These are phyloP conservation scores for Paraplagusia blochii DNA, from an alignment of 2,113 vertebrate genomes.

Conservation along the genomic window DNA sequence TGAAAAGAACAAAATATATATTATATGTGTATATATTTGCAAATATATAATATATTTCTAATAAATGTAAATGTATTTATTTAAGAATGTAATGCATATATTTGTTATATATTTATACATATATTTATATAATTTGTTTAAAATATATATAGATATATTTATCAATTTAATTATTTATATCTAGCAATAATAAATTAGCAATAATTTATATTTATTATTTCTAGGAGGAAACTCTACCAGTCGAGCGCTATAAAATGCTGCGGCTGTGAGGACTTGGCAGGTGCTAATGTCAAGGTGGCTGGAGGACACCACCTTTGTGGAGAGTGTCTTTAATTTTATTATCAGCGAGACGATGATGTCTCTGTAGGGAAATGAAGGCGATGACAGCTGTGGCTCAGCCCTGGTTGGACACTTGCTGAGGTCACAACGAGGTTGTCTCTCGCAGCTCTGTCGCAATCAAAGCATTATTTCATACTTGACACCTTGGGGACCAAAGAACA, in stretches of 20 bases:
- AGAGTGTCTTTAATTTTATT: slow-evolving; percentile 53
- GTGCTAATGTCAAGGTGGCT: slow-evolving; percentile 44
- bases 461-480: slow-evolving; percentile 64
- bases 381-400: slow-evolving; percentile 45
- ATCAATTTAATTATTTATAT: too few relatives aligned
- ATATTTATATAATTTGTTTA: too few relatives aligned
- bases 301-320: slow-evolving; percentile 16
- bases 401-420: slow-evolving; percentile 33
- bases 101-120: too few relatives aligned
- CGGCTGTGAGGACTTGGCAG: slow-evolving; percentile 24
- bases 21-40: too few relatives aligned
- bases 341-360: slow-evolving; percentile 28
- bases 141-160: too few relatives aligned
- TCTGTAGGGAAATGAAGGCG: slow-evolving; percentile 52
- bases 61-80: too few relatives aligned
- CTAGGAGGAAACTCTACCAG: slow-evolving; percentile 24
- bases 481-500: slow-evolving; percentile 43
- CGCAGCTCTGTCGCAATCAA: slow-evolving; percentile 37
- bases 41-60: too few relatives aligned
- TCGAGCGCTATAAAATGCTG: slow-evolving; percentile 25
- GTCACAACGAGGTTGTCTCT: slow-evolving; percentile 43
- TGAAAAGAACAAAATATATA: too few relatives aligned
- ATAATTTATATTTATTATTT: slow-evolving; percentile 31
- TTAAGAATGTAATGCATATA: too few relatives aligned
- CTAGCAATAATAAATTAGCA: too few relatives aligned